Percentiles rank a stretch among this genome's conserved stretches.
phyloP scores from a whole-genome alignment of 2,888 invertebrate genomes.

The Axea sp. region DNA sequence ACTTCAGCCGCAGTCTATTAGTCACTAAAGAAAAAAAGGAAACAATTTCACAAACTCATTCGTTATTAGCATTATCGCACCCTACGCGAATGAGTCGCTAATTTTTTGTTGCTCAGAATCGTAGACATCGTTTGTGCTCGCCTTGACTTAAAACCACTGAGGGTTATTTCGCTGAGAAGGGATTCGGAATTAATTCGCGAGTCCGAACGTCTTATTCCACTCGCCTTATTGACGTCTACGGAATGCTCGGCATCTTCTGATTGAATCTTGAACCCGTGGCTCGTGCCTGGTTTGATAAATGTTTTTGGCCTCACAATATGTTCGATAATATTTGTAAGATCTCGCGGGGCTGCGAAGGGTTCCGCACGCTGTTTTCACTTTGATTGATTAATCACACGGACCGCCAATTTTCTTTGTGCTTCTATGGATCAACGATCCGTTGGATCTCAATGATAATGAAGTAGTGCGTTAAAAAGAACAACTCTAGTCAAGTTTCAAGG shows the following conservation, averaged over 20 bases:
- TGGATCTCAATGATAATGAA: conserved; percentile 34
- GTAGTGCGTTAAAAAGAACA: conserved; percentile 19
- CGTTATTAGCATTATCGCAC: conserved; percentile 6
- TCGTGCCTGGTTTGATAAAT: conserved; percentile 74
- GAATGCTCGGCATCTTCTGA: conserved; percentile 77
- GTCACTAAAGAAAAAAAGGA: conserved; percentile 65
- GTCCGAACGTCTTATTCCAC: conserved; percentile 72
- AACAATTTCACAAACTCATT: conserved; percentile 11
- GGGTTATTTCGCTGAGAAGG: conserved; percentile 27
- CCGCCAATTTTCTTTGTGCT: conserved; percentile 23
- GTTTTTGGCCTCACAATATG: conserved; percentile 73
- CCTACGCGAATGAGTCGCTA: neutral
- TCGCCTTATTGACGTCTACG: conserved; percentile 73
- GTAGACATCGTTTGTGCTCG: neutral
- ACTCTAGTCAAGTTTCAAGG: conserved; percentile 52
- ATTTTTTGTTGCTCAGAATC: neutral
- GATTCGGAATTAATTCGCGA: conserved; percentile 69
- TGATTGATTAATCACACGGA: conserved; percentile 36
- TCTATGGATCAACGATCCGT: neutral
- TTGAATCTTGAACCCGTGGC: conserved; percentile 72
- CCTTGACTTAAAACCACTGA: neutral
- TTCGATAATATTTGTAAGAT: conserved; percentile 76
- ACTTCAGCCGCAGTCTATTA: conserved; percentile 73
- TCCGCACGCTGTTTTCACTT: conserved; percentile 1
- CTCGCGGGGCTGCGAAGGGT: conserved; percentile 52